Conservation (phyloP, 92 coral and sea anemone genomes). For the Anthopleura xanthogrammica region DNA sequence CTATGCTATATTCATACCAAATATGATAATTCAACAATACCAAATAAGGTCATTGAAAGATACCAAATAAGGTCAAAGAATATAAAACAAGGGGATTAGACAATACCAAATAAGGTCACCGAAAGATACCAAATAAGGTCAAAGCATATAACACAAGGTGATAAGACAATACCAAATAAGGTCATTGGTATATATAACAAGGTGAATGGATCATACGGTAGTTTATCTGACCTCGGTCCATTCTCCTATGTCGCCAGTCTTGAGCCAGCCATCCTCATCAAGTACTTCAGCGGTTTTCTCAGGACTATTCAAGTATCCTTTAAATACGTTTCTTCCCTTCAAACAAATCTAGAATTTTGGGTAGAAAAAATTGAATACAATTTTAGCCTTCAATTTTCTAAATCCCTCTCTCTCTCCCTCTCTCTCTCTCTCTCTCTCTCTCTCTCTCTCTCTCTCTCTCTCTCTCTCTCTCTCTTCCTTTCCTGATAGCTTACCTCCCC, state of each 20-base stretch:
- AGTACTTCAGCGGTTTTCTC: slow-evolving; percentile 68
- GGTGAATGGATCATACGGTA: background rate
- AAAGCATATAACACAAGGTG: background rate
- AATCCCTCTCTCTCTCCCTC: background rate
- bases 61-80: background rate
- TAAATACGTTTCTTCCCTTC: slow-evolving; percentile 67
- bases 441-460: too few relatives aligned
- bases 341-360: slow-evolving; percentile 50
- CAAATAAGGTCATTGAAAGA: background rate
- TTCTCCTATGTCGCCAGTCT: slow-evolving; percentile 81
- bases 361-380: background rate
- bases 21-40: background rate
- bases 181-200: background rate
- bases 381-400: background rate
- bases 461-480: too few relatives aligned
- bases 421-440: too few relatives aligned
- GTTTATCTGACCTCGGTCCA: slow-evolving; percentile 62
- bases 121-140: background rate
- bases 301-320: slow-evolving; percentile 67
- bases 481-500: slow-evolving; percentile 54
- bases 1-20: background rate
- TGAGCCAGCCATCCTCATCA: slow-evolving; percentile 80
- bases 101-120: background rate
- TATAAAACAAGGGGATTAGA: background rate
- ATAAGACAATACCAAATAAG: background rate